Percentiles rank a stretch among this genome's conserved stretches.
Evolutionary conservation across 2,113 vertebrate species (phyloP).

Genomic region (Stomatorhinus ivindoensis): DNA sequence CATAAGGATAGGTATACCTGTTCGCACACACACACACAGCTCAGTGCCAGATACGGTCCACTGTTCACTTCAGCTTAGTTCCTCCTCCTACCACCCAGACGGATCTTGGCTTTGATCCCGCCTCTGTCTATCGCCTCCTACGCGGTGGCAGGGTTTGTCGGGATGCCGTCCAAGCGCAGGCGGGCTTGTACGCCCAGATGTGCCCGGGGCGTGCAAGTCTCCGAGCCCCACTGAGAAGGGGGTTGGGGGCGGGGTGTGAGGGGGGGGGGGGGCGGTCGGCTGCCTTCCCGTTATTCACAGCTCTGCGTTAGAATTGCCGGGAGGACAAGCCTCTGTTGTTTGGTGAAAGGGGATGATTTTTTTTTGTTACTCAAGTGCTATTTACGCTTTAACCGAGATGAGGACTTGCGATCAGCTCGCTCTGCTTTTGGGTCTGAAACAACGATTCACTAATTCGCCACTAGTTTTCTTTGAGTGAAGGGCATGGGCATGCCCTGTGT

Average conservation of each 20-base stretch:
- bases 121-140: background rate
- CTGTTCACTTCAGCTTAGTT: background rate
- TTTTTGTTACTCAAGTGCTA: background rate
- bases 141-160: conserved; percentile 41
- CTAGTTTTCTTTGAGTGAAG: background rate
- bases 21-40: background rate
- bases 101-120: background rate
- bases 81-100: background rate
- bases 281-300: background rate
- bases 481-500: background rate
- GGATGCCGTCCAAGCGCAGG: conserved; percentile 28
- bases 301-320: background rate
- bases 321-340: conserved; percentile 15
- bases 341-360: background rate
- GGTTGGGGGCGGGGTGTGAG: background rate
- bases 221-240: background rate
- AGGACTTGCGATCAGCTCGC: too few species aligned
- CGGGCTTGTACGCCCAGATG: background rate
- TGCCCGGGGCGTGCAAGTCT: background rate
- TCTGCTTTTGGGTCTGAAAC: background rate
- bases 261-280: background rate
- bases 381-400: background rate
- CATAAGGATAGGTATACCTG: too few species aligned
- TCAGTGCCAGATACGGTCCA: background rate
- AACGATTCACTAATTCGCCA: background rate